Evolutionary conservation across 1,140 invertebrate species (phyloP), one percentile per base, ranked within the genome.

Genomic region (Yoshiicerus persimilis): DNA sequence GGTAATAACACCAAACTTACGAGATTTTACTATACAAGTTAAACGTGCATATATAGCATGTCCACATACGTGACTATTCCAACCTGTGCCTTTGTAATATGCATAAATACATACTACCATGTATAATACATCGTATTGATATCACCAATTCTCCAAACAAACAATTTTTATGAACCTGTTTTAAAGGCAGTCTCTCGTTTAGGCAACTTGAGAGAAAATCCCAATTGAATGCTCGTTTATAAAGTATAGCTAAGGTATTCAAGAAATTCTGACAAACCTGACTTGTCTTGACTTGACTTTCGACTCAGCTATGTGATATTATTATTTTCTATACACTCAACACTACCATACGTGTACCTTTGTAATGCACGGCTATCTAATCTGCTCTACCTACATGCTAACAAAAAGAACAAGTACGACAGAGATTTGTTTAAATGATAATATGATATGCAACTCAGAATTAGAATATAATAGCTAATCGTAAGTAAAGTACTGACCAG

Each of bases 101-200:
- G n/a, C n/a, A n/a, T n/a, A n/a, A n/a, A n/a, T 41, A 41, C 39
- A 4, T 47, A 47, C 41, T 47, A 47, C 20, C n/a, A 56, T 56
- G 47, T 16, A 5, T 56, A 16, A 5, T 5, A 56, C n/a, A 56
- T n/a, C 20, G 20, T 30, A 70, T 30, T 30, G 25, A 80, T 80
- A 80, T 80, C 34, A 32, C 34, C 75, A 80, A 80, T 80, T 80
- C 75, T 80, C 20, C 75, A 84, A 56, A 84, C 83, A 56, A 41
- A 84, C 83, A 84, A 56, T 84, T 84, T 84, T 84, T 84, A 84
- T 84, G 83, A 84, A 84, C 83, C 83, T 84, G 83, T 84, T 84
- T 84, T 84, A 84, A 84, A 84, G 47, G 83, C 75, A 80, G 32
- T 80, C 75, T 80, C 75, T 80, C 75, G 34, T 80, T 80, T 80